A percentile compares a stretch with the other conserved stretches of the same genome.
Conservation (phyloP, 1,140 invertebrate species). For the Diorhabda carinulata region DNA sequence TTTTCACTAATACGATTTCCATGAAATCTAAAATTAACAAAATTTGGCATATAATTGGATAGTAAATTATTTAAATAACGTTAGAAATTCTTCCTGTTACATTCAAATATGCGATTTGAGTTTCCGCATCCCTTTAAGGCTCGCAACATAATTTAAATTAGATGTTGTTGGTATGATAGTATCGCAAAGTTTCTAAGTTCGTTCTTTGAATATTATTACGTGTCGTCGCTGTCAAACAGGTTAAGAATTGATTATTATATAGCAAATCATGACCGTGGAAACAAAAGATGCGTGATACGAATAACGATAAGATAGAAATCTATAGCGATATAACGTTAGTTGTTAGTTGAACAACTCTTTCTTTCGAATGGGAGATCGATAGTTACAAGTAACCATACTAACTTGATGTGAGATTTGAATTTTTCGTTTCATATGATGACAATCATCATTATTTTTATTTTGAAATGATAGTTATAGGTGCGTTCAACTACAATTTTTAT, state of each 20-base stretch:
- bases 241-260: slow-evolving; percentile 27
- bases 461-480: no score
- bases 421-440: no score
- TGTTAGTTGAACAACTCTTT: slow-evolving; percentile 12
- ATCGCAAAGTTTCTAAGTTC: slow-evolving; percentile 30
- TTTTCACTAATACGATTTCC: no score
- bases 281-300: slow-evolving; percentile 37
- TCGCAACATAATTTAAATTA: slow-evolving; percentile 6
- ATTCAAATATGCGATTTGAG: no score
- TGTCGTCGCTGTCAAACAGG: slow-evolving; percentile 26
- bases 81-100: no score
- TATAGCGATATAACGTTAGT: slow-evolving; percentile 15
- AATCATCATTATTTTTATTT: no score
- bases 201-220: slow-evolving; percentile 27
- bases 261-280: slow-evolving; percentile 26
- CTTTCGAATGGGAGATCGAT: background rate
- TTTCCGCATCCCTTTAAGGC: slow-evolving; percentile 10
- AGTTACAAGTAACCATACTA: background rate
- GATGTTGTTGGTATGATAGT: slow-evolving; percentile 1
- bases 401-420: no score
- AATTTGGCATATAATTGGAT: no score
- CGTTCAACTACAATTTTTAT: no score
- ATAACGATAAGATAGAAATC: slow-evolving; percentile 33
- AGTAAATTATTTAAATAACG: no score
- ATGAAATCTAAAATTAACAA: no score